Evolutionary conservation across 23 tunicate species (phyloP), one percentile per base, ranked within the genome.

Genomic region (Clavelina lepadiformis): DNA sequence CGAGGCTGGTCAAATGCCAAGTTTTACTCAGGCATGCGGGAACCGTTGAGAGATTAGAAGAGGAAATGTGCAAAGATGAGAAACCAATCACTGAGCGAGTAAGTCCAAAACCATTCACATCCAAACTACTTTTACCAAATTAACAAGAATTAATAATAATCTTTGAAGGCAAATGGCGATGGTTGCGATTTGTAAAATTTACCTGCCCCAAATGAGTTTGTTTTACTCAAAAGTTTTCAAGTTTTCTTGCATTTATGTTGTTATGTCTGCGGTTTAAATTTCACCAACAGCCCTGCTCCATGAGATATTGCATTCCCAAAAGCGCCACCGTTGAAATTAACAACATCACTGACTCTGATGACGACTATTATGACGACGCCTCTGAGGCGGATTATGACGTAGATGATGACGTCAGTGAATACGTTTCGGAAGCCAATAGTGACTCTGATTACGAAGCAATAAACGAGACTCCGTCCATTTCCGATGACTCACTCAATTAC

Each of bases 1-100:
- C 58, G 27, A 63, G 86, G 21, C 35, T 28, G 2, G 86, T 80
- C 31, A 60, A 38, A 23, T 80, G 86, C 29, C 30, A 70, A 62
- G 66, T 35, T 3, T 21, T 68, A 26, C 31, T 51, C 11, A 37
- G 5, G 26, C 52, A 22, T 19, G 23, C 65, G 7, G 78, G 78
- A 20, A 36, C 21, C 33, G 25, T 71, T 21, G 72, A 71, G 23
- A 29, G 7, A 15, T 3, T 80, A 6, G 28, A 37, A 23, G 86
- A 80, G 46, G 38, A 26, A 20, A 29, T 53, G 5, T 80, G 86
- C 57, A 5, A 38, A 2, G 85, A 38, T 33, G 51, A 35, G 3
- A 79, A 79, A 69, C 85, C 85, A 7, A 8, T 21, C 52, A 58
- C 70, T 6, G 36, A 3, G 29, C 69, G 49, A 52, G 85, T 79